Percentiles rank a stretch among this genome's conserved stretches.
phyloP scores from a whole-genome alignment of 2,113 vertebrate species.

The Channa maculata region DNA sequence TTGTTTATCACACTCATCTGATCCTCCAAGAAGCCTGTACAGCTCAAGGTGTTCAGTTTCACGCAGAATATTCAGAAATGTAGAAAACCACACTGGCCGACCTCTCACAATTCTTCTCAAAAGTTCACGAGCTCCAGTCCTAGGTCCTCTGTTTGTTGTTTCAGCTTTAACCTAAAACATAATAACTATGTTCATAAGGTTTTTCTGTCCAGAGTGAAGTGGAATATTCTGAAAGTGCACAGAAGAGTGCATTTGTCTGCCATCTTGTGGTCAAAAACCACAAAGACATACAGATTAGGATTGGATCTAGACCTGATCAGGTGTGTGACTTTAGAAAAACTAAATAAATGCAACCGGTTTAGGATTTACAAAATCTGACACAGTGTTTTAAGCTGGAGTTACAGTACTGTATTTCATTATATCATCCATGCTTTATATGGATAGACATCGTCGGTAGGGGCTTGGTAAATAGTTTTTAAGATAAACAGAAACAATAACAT shows the following conservation, averaged over 20 bases:
- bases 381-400: too few relatives aligned
- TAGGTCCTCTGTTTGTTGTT: constrained; percentile 64
- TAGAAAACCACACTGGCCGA: constrained; percentile 87
- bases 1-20: constrained; percentile 1
- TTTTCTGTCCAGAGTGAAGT: not conserved
- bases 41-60: constrained; percentile 78
- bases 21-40: constrained; percentile 79
- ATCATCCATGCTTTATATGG: too few relatives aligned
- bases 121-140: constrained; percentile 84
- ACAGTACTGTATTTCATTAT: too few relatives aligned
- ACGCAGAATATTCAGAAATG: constrained; percentile 83
- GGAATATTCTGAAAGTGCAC: not conserved
- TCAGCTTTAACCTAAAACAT: constrained; percentile 80
- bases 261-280: constrained; percentile 56
- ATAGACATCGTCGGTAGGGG: too few relatives aligned
- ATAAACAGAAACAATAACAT: too few relatives aligned
- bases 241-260: constrained; percentile 35
- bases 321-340: too few relatives aligned
- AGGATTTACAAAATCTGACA: too few relatives aligned
- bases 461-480: too few relatives aligned
- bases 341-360: too few relatives aligned
- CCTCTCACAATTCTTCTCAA: constrained; percentile 86
- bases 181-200: not conserved
- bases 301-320: too few relatives aligned
- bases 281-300: not conserved